Evolutionary conservation across 1,140 invertebrate genomes (phyloP), one percentile per base, ranked within the genome.

Genomic region (Eulimnadia texana): DNA sequence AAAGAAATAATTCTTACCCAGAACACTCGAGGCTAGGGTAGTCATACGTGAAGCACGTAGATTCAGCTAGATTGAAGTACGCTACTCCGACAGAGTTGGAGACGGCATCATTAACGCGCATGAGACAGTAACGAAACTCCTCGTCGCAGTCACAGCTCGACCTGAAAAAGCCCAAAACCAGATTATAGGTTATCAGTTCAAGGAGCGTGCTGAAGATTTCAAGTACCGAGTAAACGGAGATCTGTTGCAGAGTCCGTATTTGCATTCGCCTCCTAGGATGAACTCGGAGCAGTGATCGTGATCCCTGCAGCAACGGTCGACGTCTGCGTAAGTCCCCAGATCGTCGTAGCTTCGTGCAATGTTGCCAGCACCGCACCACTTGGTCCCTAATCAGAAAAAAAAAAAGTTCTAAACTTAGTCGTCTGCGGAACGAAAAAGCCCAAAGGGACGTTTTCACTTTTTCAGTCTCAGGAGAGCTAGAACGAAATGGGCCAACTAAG

Each of bases 241-340:
- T 27, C 76, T 77, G 65, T 86, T 86, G 68, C 82, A 84, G 25
- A 85, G 77, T 0, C 82, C 81, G 52, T n/a, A n/a, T n/a, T n/a
- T n/a, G n/a, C n/a, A n/a, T 67, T 68, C 28, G 86, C 72, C 10
- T 75, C 77, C 58, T 78, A 73, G 1, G 81, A n/a, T n/a, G n/a
- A n/a, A n/a, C n/a, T n/a, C n/a, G n/a, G n/a, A 79, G 64, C 87
- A 90, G 65, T 81, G 76, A 71, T 90, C 86, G 68, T 90, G 86
- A 62, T 84, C 80, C 19, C 86, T 76, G 68, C 86, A 88, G 64
- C 86, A 89, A 0, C 72, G 72, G 69, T 89, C 86, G 61, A 85
- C 81, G 23, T 78, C 76, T 0, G 69, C 61, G 67, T 84, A 79
- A 3, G 72, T 67, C 0, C 85, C 85, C 22, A 88, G 70, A 42